Evolutionary conservation across 2,797 vertebrate species (phyloP), one percentile per base, ranked within the genome.

Genomic region (Tachyglossus aculeatus): DNA sequence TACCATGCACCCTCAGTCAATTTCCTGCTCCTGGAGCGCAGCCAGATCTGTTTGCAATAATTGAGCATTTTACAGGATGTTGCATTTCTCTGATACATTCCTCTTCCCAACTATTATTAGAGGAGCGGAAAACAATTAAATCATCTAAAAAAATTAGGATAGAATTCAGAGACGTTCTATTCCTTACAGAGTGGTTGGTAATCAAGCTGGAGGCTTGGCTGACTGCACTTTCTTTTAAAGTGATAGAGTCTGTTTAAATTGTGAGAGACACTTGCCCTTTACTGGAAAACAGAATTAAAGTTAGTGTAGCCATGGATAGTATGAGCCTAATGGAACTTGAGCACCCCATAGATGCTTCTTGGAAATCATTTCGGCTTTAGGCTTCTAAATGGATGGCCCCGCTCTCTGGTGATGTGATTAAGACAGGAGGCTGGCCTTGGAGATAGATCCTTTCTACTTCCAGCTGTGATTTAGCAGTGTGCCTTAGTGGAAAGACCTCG

Each of bases 191-290:
- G 64, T 77, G 51, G 62, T 77, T 82, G 48, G 72, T 27, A 59
- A 19, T 86, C 51, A 76, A 85, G 63, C 45, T 52, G 69, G 16
- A 45, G 34, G 67, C 84, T 82, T 86, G 57, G 57, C 56, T 16
- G 21, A 71, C 61, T 78, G 51, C 4, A 15, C 54, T 70, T 57
- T 54, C 72, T n/a, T n/a, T n/a, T 47, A 44, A 57, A 27, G n/a
- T 77, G 47, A 63, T 79, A 50, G 71, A 68, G 79, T 83, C 33
- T 32, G 71, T 73, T 34, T 79, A 84, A 84, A 82, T 83, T 84
- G 61, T 6, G 14, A 63, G 56, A 78, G 54, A 61, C 21, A 74
- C 51, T 77, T 81, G 51, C 44, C 24, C 44, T 82, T 88, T 78
- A 41, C 52, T 60, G 32, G 60, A 48, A 89, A 86, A 54, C 53